A percentile compares a stretch with the other conserved stretches of the same genome.
Conservation (phyloP, 2,888 invertebrate genomes). For the Lasioglossum figueresi region DNA sequence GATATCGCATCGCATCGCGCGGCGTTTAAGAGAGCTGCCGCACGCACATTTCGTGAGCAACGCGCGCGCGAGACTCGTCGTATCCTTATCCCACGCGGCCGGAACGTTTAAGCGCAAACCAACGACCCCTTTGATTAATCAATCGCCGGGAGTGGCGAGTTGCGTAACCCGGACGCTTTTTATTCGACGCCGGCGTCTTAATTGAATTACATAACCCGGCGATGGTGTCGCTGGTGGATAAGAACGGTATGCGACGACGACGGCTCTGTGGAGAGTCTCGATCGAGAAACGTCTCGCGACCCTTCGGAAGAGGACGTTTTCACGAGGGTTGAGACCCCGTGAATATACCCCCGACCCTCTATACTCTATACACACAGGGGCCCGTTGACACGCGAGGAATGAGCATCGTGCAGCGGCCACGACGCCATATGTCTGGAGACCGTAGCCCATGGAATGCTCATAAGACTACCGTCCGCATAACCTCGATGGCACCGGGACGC, state of each 20-base stretch:
- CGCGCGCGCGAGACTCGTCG: neutral
- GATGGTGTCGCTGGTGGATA: neutral
- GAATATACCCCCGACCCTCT: conserved; percentile 20
- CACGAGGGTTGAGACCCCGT: conserved; percentile 26
- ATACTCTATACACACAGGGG: conserved; percentile 2
- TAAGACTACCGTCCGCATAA: conserved; percentile 26
- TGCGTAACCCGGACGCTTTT: conserved; percentile 3
- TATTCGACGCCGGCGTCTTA: conserved; percentile 23
- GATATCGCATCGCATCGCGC: neutral
- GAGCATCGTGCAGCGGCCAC: conserved; percentile 47
- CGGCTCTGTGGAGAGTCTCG: neutral
- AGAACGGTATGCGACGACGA: neutral
- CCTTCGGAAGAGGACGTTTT: conserved; percentile 1
- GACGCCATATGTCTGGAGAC: conserved; percentile 67
- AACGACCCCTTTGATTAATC: conserved; percentile 11
- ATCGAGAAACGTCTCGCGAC: conserved; percentile 9
- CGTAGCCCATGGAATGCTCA: conserved; percentile 24
- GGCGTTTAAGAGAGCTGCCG: neutral
- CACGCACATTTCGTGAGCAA: neutral
- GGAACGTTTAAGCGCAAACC: neutral
- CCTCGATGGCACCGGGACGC: conserved; percentile 3
- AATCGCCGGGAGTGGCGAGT: conserved; percentile 1
- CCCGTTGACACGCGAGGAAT: conserved; percentile 69
- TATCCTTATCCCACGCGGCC: neutral
- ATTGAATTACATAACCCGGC: conserved; percentile 30